Conservation (phyloP, 2,797 vertebrate genomes). For the Staurois parvus region DNA sequence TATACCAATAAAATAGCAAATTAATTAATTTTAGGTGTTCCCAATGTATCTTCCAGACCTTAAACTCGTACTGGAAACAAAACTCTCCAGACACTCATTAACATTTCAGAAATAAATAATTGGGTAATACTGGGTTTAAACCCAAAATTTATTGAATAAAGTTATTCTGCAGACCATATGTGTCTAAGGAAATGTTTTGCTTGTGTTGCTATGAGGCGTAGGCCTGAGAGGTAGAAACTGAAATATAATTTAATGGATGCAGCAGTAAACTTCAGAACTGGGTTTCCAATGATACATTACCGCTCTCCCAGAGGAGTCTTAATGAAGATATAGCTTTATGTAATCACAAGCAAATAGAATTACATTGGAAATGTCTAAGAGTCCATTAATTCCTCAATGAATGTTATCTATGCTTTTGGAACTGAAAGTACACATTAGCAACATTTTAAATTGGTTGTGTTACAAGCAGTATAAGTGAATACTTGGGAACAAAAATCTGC, state of each 20-base stretch:
- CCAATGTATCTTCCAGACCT: not conserved
- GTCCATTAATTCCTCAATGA: slow-evolving; percentile 11
- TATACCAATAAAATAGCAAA: not conserved
- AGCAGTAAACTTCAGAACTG: not conserved
- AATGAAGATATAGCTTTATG: not conserved
- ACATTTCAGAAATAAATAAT: not conserved
- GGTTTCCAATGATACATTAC: not conserved
- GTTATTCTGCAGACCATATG: not conserved
- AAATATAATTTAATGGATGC: slow-evolving; percentile 17
- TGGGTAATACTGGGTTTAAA: not conserved
- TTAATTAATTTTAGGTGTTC: not conserved
- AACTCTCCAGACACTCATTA: not conserved
- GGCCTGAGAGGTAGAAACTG: not conserved
- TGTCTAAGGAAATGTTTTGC: slow-evolving; percentile 3
- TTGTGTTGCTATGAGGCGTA: not conserved
- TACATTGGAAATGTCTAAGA: slow-evolving; percentile 5
- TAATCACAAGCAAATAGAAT: slow-evolving; percentile 4
- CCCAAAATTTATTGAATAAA: not conserved
- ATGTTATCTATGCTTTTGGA: slow-evolving; percentile 1
- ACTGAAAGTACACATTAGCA: not conserved
- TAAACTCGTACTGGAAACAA: not conserved
- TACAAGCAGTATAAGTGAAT: not conserved
- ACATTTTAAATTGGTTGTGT: not conserved
- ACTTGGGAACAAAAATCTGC: not conserved
- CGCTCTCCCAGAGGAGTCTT: not conserved